These are phyloP conservation scores for Xanthorhoe designata DNA, from an alignment of 2,888 invertebrate species.

Conservation along the genomic window DNA sequence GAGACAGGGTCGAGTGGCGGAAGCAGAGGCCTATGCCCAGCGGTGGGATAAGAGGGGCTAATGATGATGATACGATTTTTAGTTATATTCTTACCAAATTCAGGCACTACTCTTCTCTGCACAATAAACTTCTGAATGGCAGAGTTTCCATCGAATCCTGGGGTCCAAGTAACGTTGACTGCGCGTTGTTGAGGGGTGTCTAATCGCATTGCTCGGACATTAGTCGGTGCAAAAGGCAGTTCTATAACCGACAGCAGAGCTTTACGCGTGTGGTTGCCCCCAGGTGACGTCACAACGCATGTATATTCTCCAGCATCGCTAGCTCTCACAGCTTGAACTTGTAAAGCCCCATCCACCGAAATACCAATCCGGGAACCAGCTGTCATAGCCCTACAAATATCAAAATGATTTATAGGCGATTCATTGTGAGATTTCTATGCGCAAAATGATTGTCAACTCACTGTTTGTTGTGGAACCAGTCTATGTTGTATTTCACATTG, in stretches of 20 bases:
- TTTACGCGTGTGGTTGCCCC: conserved; percentile 96
- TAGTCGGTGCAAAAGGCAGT: conserved; percentile 96
- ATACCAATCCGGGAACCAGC: conserved; percentile 90
- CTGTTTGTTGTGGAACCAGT: conserved; percentile 96
- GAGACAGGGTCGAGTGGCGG: no score
- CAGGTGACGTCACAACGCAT: conserved; percentile 95
- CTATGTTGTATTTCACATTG: conserved; percentile 93
- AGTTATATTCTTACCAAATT: conserved; percentile 84
- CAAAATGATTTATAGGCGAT: conserved; percentile 30
- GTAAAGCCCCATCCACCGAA: conserved; percentile 93
- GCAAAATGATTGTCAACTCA: conserved; percentile 72
- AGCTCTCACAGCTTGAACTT: conserved; percentile 94
- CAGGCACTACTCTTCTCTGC: conserved; percentile 95
- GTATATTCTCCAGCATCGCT: conserved; percentile 97
- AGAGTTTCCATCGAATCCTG: conserved; percentile 98
- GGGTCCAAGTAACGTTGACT: conserved; percentile 97
- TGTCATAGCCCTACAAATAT: conserved; percentile 72
- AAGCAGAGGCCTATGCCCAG: no score
- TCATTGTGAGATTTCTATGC: conserved; percentile 24
- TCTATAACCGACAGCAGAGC: conserved; percentile 95
- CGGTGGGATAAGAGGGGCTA: no score
- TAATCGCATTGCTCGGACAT: conserved; percentile 90
- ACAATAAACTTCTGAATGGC: conserved; percentile 96
- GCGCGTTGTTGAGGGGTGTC: conserved; percentile 89
- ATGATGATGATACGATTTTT: no score